Conservation (phyloP, 1,140 invertebrate genomes). For the Oryzaephilus surinamensis region DNA sequence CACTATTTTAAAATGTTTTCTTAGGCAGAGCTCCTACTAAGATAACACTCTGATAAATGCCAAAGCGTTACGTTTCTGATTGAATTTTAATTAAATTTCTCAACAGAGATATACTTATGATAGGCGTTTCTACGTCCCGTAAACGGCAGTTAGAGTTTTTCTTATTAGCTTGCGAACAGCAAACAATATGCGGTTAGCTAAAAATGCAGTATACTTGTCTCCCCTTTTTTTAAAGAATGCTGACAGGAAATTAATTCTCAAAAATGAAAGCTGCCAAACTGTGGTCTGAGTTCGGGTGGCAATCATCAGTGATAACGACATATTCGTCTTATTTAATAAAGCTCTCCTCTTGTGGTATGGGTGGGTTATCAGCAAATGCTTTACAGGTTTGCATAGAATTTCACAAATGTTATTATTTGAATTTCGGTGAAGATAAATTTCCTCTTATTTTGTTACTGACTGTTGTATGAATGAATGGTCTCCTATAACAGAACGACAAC, state of each 20-base stretch:
- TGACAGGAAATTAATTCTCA: slow-evolving; percentile 39
- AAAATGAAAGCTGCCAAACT: slow-evolving; percentile 34
- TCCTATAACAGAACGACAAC: too few relatives aligned
- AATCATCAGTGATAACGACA: slow-evolving; percentile 28
- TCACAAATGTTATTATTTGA: background rate
- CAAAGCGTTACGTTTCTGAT: slow-evolving; percentile 31
- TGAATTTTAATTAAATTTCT: slow-evolving; percentile 38
- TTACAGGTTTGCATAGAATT: background rate
- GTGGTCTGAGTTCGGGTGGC: slow-evolving; percentile 23
- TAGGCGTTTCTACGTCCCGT: slow-evolving; percentile 18
- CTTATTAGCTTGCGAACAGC: slow-evolving; percentile 29
- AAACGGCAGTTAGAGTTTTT: slow-evolving; percentile 29
- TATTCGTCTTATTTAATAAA: slow-evolving; percentile 34
- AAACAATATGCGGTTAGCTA: slow-evolving; percentile 33
- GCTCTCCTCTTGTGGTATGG: slow-evolving; percentile 22
- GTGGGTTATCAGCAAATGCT: slow-evolving; percentile 26
- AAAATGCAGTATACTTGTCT: slow-evolving; percentile 28
- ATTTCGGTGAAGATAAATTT: too few relatives aligned
- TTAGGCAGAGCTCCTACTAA: slow-evolving; percentile 27
- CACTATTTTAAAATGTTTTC: slow-evolving; percentile 36
- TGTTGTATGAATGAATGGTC: too few relatives aligned
- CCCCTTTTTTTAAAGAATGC: slow-evolving; percentile 34
- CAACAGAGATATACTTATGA: slow-evolving; percentile 26
- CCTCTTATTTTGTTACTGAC: too few relatives aligned
- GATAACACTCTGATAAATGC: slow-evolving; percentile 33